Base-by-base conservation (phyloP, 53 echinoderm and acorn worm genomes). In the Apostichopus leukothele region DNA sequence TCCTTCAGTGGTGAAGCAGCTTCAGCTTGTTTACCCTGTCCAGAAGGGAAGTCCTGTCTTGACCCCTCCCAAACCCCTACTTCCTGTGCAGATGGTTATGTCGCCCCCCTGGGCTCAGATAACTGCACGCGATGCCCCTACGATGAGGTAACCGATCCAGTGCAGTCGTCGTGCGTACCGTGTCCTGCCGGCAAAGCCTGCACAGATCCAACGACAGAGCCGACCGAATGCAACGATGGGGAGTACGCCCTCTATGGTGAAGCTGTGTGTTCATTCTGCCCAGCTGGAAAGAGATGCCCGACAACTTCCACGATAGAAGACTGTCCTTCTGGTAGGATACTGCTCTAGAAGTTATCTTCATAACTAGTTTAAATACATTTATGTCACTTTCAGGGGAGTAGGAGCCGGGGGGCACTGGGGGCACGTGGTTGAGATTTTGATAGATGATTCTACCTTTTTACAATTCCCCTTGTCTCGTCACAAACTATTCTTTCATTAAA, bases 101-200 rank as follows among this genome's bases (percentile, higher is more conserved):
- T 97, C 23, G 94, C 98, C 18, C 86, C 94, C 73, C 78, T 75
- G 1, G 96, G 96, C 1, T 93, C 95, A 5, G 91, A 93, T 76
- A 94, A 93, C 89, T 98, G 99, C 88, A 98, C 98, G 59, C 90
- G 98, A 53, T 98, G 99, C 53, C 83, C 76, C 68, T 94, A 94
- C 88, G 90, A 94, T 73, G 87, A 94, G 91, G 89, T 98, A 80
- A 94, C 94, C 14, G 93, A 94, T 87, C 12, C 11, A 9, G 76
- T 86, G 21, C 89, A 95, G 91, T 94, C 96, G 27, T 86, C 92
- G 39, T 98, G 99, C 59, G 81, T 94, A 14, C 92, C 94, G 0
- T 98, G 99, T 66, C 99, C 99, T 0, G 99, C 99, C 0, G 99
- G 99, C 11, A 76, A 90, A 80, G 90, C 79, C 16, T 98, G 99